Evolutionary conservation across 2,888 invertebrate genomes (phyloP), one percentile per base, ranked within the genome.

Genomic region (Chymomyza procnemis): DNA sequence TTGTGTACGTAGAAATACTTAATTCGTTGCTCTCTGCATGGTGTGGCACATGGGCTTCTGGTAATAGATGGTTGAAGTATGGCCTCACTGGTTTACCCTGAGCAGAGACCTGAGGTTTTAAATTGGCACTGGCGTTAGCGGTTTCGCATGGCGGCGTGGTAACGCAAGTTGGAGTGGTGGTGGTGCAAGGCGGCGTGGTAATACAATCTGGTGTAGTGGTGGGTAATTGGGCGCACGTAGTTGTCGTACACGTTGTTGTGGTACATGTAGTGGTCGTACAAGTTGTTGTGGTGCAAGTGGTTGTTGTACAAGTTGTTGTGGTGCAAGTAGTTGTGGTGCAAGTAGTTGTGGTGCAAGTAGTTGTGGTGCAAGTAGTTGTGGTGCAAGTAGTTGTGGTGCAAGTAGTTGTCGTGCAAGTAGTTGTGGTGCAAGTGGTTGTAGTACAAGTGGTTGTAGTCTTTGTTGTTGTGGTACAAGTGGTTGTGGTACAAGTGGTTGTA

Each of bases 1-100:
- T 75, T 1, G 79, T 74, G 57, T 88, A 87, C 1, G 79, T 55
- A 47, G 76, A 64, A 59, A 79, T 74, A 57, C 69, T 84, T 30
- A 71, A 18, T 6, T 73, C 64, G 5, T 75, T 72, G 14, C 59
- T 57, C 16, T 16, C 34, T 3, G 1, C 1, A 12, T 41, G 12
- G 12, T 2, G 1, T 41, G 9, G 34, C 12, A 0, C 34, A 9
- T 12, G 6, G 34, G 1, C 12, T 41, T 12, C 56, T 2, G 56
- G 52, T 14, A 56, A 57, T 3, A 62, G 9, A 2, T 50, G 50
- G 41, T 69, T 76, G 5, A 61, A 46, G 26, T 73, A 2, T 2
- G 65, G 66, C 8, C 19, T 48, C 2, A 60, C 50, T 52, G 87
- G 79, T 18, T 73, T 67, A 0, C 61, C 71, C n/a, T 79, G 60